These are phyloP conservation scores for Haliclona indistincta DNA, from an alignment of 37 sponge, comb jelly and placozoan genomes.

Conservation along the genomic window DNA sequence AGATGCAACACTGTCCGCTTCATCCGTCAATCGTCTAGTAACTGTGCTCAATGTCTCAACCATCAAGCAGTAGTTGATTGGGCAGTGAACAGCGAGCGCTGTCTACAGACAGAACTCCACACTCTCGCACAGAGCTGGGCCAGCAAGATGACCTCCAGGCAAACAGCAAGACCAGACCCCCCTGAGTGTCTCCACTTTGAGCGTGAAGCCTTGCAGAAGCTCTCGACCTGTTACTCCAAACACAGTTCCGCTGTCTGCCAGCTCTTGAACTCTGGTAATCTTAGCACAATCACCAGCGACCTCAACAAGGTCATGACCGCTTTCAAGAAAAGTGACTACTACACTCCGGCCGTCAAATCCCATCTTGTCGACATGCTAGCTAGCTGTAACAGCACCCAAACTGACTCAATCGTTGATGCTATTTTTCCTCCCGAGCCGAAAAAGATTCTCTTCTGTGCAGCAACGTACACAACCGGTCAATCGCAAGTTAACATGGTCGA, in stretches of 20 bases:
- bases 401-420: not conserved
- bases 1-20: conserved; percentile 31
- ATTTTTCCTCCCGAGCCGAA: not conserved
- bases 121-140: conserved; percentile 5
- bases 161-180: conserved; percentile 4
- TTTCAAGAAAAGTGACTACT: conserved; percentile 9
- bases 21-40: not conserved
- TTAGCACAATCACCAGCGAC: not conserved
- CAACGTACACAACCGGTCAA: not conserved
- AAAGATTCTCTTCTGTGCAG: conserved; percentile 6
- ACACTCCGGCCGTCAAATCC: not conserved
- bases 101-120: conserved; percentile 45
- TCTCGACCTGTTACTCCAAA: conserved; percentile 47
- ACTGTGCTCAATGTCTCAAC: not conserved
- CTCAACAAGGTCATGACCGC: not conserved
- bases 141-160: not conserved
- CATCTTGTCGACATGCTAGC: not conserved
- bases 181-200: conserved; percentile 53
- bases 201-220: conserved; percentile 22
- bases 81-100: conserved; percentile 36
- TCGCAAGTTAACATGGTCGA: not conserved
- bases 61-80: conserved; percentile 1
- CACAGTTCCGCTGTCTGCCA: not conserved
- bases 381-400: not conserved
- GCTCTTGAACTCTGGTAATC: not conserved